Evolutionary conservation across 2,113 vertebrate genomes (phyloP), one percentile per base, ranked within the genome.

Genomic region (Numenius arquata): DNA sequence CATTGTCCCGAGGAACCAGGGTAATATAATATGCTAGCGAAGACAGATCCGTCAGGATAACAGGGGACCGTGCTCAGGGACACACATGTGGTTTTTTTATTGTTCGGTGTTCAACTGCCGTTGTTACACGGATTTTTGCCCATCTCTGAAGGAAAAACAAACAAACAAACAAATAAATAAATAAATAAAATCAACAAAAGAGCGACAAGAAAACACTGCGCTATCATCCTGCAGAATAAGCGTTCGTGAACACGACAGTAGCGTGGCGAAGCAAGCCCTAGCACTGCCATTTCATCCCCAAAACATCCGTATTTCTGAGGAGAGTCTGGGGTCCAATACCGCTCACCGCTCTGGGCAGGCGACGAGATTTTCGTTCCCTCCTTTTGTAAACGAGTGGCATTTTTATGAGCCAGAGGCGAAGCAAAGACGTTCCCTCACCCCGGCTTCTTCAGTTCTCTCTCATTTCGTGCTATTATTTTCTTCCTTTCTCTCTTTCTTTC

Each of bases 21-120:
- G 80, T 90, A 90, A 85, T 25, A 53, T 71, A 96, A 96, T 77
- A 83, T 3, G 5, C 15, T 41, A 73, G 90, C 23, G 86, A 94
- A 88, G 95, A 93, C 96, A 95, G 96, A 97, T 95, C 71, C 52
- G 6, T 62, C 90, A 63, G 85, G 93, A 38, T 75, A 95, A 84
- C 89, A 48, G 6, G 56, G 85, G 79, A 83, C 62, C 32, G 53
- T 61, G 56, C 65, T 90, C 86, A 41, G 75, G 74, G 67, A 86
- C 58, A 68, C 4, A 32, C 71, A 21, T 53, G 74, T 52, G 67
- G 62, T 11, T 41, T 86, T 92, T 85, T 92, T 93, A 63, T 67
- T 78, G 50, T 75, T 85, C 70, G 7, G 53, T 92, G 93, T 75
- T 76, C 53, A 55, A 70, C 45, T 70, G 77, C 30, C 7, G 47